These are phyloP conservation scores for Epizoanthus ramosus DNA, from an alignment of 92 coral and sea anemone species.

Conservation along the genomic window DNA sequence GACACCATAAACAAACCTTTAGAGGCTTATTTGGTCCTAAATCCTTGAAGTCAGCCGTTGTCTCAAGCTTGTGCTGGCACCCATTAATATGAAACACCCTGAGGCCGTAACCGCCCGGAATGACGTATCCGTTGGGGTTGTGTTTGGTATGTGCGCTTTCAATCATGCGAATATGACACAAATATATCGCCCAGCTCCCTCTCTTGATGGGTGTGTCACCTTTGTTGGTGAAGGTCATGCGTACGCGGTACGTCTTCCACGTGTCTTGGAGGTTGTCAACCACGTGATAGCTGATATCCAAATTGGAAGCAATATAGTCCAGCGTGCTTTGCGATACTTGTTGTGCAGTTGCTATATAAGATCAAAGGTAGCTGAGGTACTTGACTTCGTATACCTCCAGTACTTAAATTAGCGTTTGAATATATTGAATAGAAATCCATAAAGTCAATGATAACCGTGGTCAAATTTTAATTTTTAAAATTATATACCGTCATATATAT, in stretches of 20 bases:
- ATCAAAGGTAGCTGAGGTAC: no score
- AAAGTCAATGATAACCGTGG: no score
- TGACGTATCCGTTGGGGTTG: slow-evolving; percentile 75
- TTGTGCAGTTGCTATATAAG: slow-evolving; percentile 3
- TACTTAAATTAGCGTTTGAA: no score
- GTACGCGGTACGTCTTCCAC: slow-evolving; percentile 76
- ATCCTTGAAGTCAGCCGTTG: slow-evolving; percentile 75
- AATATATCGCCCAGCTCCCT: slow-evolving; percentile 89
- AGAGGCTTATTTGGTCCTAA: slow-evolving; percentile 61
- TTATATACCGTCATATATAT: no score
- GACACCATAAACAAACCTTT: slow-evolving; percentile 17
- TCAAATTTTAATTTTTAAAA: no score
- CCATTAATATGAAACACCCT: slow-evolving; percentile 86
- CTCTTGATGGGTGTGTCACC: slow-evolving; percentile 68
- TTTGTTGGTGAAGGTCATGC: slow-evolving; percentile 75
- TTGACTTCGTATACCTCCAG: no score
- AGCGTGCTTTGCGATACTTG: slow-evolving; percentile 71
- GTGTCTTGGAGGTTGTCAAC: slow-evolving; percentile 90
- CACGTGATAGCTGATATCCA: slow-evolving; percentile 86
- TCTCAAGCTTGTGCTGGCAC: slow-evolving; percentile 89
- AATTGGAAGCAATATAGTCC: slow-evolving; percentile 83
- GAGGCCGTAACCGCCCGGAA: slow-evolving; percentile 68
- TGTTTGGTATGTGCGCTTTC: slow-evolving; percentile 83
- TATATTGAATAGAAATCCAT: no score
- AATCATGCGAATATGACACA: slow-evolving; percentile 90